Evolutionary conservation across 2,888 invertebrate species (phyloP), one percentile per base, ranked within the genome.

Genomic region (Deilephila elpenor): DNA sequence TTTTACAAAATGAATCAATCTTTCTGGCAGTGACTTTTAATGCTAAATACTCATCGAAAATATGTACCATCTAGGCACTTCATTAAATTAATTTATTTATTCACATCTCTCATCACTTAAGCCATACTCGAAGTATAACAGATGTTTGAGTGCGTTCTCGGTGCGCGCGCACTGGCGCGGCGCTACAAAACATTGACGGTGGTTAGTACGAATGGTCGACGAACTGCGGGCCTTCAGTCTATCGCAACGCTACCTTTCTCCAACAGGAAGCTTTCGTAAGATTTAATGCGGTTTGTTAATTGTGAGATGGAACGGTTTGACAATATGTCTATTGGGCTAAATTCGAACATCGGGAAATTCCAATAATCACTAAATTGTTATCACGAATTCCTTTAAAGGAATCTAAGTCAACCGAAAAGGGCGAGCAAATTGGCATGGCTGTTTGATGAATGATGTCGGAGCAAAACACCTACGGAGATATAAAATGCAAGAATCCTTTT

Each of bases 101-200:
- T 11, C 3, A 11, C 7, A 5, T 8, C 17, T 56, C 72, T 34
- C 37, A 75, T 78, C 73, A 71, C 75, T 79, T 80, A 73, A 32
- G 74, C 81, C 79, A 75, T 20, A 25, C 34, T 29, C n/a, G 29
- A 76, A 37, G 37, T 71, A 62, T 59, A 37, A 53, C 72, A 59
- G 61, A 34, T 51, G 20, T 71, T 32, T 29, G 37, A 76, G 82
- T 83, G 78, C 78, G 73, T 77, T 73, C 25, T 81, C 74, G 72
- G 83, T 83, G 75, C 84, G 56, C 75, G 70, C 72, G 83, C 74
- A 83, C 83, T 72, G 60, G 73, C 17, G 60, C 70, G 60, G 73
- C 17, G 60, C 70, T 34, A 34, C 59, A 56, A 67, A 59, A 59
- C 70, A 59, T 59, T 19, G 56, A 7, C 59, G 32, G 19, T 34